Evolutionary conservation across 2,888 invertebrate genomes (phyloP), one percentile per base, ranked within the genome.

Genomic region (Brachynemurus nebulosus): DNA sequence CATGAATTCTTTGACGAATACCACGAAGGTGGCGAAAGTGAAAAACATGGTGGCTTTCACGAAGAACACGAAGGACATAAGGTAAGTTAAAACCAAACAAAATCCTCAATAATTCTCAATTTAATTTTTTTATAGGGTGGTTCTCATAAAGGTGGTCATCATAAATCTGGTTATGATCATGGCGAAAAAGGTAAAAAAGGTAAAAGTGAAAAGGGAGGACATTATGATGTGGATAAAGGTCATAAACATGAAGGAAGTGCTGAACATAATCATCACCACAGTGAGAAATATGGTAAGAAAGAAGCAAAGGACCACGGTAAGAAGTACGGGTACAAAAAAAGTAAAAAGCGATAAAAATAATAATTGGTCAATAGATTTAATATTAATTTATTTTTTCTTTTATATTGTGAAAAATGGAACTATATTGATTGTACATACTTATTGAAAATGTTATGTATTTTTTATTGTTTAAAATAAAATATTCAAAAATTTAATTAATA

Each of bases 1-100:
- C 76, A 79, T 23, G 81, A 81, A 56, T 83, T 82, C 66, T 83
- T 78, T 55, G 82, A 83, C 55, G 82, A 82, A 58, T 76, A 76
- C 46, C 74, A 80, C 21, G 80, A 80, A 49, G 77, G 74, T 2
- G 75, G 69, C 0, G 78, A 76, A 19, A 68, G 71, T 37, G 79
- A 78, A 52, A 78, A 78, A 49, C 72, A 77, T 46, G 80, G 79
- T 1, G 78, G 70, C 1, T 73, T 65, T 56, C 68, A 72, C 49
- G 62, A 70, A 17, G 72, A 77, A 33, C 67, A 72, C 45, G 63
- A 66, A 34, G 58, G 58, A 45, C 58, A 67, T 48, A 70, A 72
- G 55, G 69, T 62, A 53, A 42, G 44, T 41, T 18, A 12, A 20
- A n/a, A 16, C 27, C 21, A 7, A 18, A 39, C 35, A 36, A 17